Conservation (phyloP, 2,797 vertebrate species). For the Xenops minutus region DNA sequence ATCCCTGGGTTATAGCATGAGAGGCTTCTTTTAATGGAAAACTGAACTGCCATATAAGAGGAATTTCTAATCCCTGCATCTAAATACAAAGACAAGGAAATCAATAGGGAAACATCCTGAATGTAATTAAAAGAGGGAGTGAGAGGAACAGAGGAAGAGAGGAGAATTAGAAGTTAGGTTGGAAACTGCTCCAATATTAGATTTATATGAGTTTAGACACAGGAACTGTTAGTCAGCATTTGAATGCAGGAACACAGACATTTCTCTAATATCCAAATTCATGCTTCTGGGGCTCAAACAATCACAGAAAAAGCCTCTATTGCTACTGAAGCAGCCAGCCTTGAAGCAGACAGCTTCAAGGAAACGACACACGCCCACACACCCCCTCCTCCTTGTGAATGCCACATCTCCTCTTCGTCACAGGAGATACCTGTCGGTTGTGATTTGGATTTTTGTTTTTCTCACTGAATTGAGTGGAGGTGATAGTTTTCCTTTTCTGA, state of each 20-base stretch:
- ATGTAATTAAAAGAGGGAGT: constrained; percentile 27
- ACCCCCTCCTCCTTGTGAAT: not conserved
- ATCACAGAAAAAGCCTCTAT: not conserved
- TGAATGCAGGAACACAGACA: not conserved
- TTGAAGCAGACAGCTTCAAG: not conserved
- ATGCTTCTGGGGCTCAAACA: not conserved
- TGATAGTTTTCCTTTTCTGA: not conserved
- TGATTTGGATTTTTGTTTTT: not conserved
- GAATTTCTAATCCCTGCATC: constrained; percentile 28
- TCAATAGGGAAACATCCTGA: constrained; percentile 42
- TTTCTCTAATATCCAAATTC: not conserved
- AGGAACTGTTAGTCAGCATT: not conserved
- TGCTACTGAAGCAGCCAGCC: not conserved
- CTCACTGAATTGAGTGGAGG: not conserved
- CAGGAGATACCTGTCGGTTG: not conserved
- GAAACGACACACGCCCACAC: not conserved
- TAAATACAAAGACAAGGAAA: constrained; percentile 45
- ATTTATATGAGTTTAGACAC: not conserved
- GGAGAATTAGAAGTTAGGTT: not conserved
- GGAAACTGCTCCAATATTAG: not conserved
- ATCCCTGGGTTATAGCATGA: not conserved
- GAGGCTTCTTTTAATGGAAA: constrained; percentile 37
- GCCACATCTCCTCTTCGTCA: not conserved
- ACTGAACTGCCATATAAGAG: not conserved
- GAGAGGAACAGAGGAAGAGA: not conserved